Evolutionary conservation across 1,140 invertebrate genomes (phyloP).

Genomic region (Caenorhabditis latens): DNA sequence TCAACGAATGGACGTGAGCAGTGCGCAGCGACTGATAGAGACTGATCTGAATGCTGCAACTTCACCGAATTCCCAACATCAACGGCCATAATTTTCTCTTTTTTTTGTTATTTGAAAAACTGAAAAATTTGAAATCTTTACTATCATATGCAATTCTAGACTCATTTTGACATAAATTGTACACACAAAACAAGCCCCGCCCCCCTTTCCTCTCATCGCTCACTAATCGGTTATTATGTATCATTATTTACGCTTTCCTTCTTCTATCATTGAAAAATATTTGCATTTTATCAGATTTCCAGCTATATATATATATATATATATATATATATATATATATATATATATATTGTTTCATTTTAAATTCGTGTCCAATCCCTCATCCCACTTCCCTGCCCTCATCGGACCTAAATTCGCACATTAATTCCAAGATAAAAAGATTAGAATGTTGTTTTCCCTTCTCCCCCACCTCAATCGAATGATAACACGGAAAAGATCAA

Average conservation of each 20-base stretch:
- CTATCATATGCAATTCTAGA: neutral
- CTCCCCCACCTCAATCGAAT: neutral
- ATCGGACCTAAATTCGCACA: constrained; percentile 12
- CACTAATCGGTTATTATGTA: constrained; percentile 56
- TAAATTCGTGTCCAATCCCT: constrained; percentile 1
- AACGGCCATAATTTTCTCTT: constrained; percentile 36
- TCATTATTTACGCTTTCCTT: neutral
- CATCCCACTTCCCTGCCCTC: neutral
- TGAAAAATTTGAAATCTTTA: no score
- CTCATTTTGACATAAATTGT: neutral
- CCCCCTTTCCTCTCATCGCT: constrained; percentile 25
- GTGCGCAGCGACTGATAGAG: constrained; percentile 58
- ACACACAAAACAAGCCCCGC: neutral
- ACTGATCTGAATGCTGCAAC: constrained; percentile 24
- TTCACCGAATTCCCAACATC: neutral
- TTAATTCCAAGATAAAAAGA: constrained; percentile 40
- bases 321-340: constrained; percentile 11
- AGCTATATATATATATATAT: neutral
- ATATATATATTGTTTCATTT: neutral
- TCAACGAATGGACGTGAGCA: constrained; percentile 77
- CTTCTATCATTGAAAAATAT: constrained; percentile 21
- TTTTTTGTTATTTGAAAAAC: neutral
- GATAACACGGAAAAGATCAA: neutral
- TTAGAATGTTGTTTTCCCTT: neutral
- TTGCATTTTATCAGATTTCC: constrained; percentile 9